Evolutionary conservation across 1,140 invertebrate species (phyloP).

Genomic region (Pseudoatta argentina): DNA sequence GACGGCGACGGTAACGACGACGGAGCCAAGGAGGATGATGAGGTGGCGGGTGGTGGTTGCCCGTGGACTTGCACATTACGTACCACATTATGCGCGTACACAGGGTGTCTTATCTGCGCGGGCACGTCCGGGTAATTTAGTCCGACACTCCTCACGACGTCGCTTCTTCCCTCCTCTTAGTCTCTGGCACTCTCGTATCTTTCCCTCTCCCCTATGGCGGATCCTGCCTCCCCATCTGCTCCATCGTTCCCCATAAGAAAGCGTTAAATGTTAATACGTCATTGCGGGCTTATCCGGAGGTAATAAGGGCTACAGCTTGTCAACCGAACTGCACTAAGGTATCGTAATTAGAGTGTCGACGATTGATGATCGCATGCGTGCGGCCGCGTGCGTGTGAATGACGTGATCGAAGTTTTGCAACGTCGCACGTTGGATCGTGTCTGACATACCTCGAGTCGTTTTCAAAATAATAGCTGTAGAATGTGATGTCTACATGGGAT

Average conservation of each 20-base stretch:
- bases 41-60: constrained; percentile 62
- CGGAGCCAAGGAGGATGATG: neutral
- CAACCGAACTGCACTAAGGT: constrained; percentile 29
- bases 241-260: constrained; percentile 1
- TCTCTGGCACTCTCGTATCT: constrained; percentile 22
- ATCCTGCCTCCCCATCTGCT: neutral
- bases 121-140: constrained; percentile 80
- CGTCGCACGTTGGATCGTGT: neutral
- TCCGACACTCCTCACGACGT: constrained; percentile 71
- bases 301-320: constrained; percentile 36
- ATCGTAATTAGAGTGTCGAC: constrained; percentile 46
- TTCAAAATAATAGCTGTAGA: constrained; percentile 39
- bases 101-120: constrained; percentile 78
- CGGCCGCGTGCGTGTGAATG: neutral
- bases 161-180: constrained; percentile 60
- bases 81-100: constrained; percentile 79
- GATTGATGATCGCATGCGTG: constrained; percentile 23
- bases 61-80: constrained; percentile 77
- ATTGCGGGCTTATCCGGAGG: constrained; percentile 35
- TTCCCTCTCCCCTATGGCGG: neutral
- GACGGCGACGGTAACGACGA: neutral
- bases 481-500: constrained; percentile 28
- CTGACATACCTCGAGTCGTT: constrained; percentile 6
- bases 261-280: constrained; percentile 59
- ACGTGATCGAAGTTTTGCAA: constrained; percentile 36